Evolutionary conservation across 2,113 vertebrate genomes (phyloP), one percentile per base, ranked within the genome.

Genomic region (Scartelaos histophorus): DNA sequence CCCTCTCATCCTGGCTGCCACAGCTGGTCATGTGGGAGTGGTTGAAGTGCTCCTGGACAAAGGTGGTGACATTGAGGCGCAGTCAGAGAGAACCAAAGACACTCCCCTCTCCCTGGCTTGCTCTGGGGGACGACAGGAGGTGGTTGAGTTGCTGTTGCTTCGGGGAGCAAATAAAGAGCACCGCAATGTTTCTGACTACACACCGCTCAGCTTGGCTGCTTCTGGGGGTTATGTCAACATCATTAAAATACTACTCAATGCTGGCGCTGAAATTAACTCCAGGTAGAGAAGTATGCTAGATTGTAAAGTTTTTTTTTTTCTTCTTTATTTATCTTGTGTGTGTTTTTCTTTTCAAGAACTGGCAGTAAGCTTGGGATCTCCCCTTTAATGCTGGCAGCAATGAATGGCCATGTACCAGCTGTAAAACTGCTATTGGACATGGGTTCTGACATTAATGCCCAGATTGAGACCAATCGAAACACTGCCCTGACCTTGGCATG

Each of bases 181-280:
- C 84, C 95, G 97, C 80, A 99, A 99, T 70, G 97, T 99, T 77
- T 99, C 97, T 17, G 98, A 99, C 89, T 99, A 99, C 92, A 99
- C 98, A 0, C 98, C 98, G 0, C 91, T 99, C 71, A 99, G 97
- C 90, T 94, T 99, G 75, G 98, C 98, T 80, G 98, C 98, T 9
- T 99, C 98, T 74, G 98, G 98, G 73, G 97, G 98, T 90, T 99
- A 99, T 34, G 98, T 99, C 80, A 98, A 98, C 87, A 99, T 99
- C 88, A 99, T 99, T 90, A 99, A 99, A 88, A 99, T 98, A 90
- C 95, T 99, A 67, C 95, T 99, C 74, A 99, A 97, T 85, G 97
- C 97, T 75, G 98, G 97, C 75, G 97, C 98, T 77, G 98, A 99
- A 93, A 99, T 99, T 71, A 99, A 99, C 93, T 99, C 98, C 87